Evolutionary conservation across 2,888 invertebrate species (phyloP).

Genomic region (Chalcosyrphus nemorum): DNA sequence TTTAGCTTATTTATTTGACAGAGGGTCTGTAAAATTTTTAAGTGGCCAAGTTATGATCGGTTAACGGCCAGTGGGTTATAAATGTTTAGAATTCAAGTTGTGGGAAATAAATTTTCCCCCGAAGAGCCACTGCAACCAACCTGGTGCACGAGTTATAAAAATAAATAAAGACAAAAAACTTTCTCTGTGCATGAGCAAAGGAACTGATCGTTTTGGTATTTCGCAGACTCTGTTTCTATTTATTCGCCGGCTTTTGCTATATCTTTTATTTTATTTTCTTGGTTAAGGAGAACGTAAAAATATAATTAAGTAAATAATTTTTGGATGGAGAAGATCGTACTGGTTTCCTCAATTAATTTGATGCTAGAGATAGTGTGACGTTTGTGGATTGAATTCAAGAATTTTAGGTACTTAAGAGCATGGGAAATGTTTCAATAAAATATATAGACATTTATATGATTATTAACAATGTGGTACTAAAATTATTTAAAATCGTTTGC

Average conservation of each 20-base stretch:
- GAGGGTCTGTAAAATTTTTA: conserved; percentile 30
- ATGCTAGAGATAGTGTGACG: conserved; percentile 4
- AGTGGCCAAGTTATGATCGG: conserved; percentile 6
- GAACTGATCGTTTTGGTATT: conserved; percentile 34
- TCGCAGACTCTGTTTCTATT: background rate
- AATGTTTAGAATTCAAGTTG: background rate
- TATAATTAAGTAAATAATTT: conserved; percentile 53
- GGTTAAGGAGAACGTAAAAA: conserved; percentile 38
- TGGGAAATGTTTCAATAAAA: background rate
- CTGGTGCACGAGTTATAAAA: conserved; percentile 7
- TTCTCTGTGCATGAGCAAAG: conserved; percentile 33
- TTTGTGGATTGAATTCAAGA: background rate
- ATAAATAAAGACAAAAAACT: conserved; percentile 56
- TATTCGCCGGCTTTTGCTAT: conserved; percentile 11
- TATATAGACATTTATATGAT: background rate
- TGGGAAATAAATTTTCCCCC: conserved; percentile 2
- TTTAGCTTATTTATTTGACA: conserved; percentile 13
- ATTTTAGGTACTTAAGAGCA: background rate
- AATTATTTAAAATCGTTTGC: too few relatives aligned
- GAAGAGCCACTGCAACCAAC: background rate
- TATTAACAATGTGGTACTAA: too few relatives aligned
- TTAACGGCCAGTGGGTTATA: background rate
- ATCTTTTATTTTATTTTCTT: conserved; percentile 6
- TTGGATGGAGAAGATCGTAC: conserved; percentile 14
- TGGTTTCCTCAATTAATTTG: conserved; percentile 3